Conservation (phyloP, 2,113 vertebrate genomes). For the Oncorhynchus tshawytscha region DNA sequence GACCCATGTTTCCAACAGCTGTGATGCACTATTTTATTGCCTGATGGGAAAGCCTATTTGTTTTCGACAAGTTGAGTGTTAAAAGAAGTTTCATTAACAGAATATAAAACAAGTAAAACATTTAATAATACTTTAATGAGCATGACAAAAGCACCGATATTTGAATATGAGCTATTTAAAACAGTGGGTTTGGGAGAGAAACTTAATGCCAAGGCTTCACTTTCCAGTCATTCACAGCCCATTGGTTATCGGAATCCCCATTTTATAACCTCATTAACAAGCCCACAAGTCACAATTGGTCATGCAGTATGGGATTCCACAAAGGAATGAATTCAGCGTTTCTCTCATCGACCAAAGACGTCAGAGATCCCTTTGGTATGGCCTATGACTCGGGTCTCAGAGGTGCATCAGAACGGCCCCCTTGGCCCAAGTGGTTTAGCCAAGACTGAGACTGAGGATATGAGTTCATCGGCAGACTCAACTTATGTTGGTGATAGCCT, state of each 20-base stretch:
- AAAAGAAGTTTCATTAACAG: constrained; percentile 8
- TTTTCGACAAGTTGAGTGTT: constrained; percentile 26
- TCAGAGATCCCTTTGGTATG: constrained; percentile 62
- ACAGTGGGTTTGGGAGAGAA: neutral
- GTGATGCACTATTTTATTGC: constrained; percentile 34
- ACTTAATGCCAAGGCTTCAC: constrained; percentile 23
- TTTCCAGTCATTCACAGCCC: constrained; percentile 44
- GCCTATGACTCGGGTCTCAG: constrained; percentile 54
- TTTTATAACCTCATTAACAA: constrained; percentile 49
- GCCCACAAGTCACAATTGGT: constrained; percentile 53
- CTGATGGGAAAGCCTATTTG: constrained; percentile 46
- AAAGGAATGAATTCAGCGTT: constrained; percentile 56
- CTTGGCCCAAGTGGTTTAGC: constrained; percentile 6
- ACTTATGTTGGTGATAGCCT: constrained; percentile 39
- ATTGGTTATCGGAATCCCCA: constrained; percentile 25
- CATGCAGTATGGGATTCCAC: constrained; percentile 58
- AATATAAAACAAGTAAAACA: constrained; percentile 21
- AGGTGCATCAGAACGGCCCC: constrained; percentile 54
- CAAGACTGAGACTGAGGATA: constrained; percentile 46
- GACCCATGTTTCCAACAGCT: constrained; percentile 34
- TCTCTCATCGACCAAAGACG: constrained; percentile 50
- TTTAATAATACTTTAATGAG: constrained; percentile 27
- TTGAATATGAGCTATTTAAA: constrained; percentile 25
- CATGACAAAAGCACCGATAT: constrained; percentile 27
- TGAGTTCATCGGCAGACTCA: constrained; percentile 55